phyloP scores from a whole-genome alignment of 2,797 vertebrate genomes.

The Acanthiza pusilla region DNA sequence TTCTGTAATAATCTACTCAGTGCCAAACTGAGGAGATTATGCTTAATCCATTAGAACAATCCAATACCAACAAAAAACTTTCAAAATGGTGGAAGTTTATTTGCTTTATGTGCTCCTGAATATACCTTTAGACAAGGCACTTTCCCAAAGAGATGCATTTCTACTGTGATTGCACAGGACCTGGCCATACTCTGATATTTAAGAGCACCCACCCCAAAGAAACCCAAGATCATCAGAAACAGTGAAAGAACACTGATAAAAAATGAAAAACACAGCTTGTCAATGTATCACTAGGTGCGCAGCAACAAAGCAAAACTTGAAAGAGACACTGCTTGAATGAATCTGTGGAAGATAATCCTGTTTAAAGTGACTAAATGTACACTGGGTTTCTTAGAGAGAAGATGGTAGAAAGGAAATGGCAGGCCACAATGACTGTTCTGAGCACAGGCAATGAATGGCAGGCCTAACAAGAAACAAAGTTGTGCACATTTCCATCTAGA shows the following conservation, averaged over 20 bases:
- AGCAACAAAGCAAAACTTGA: neutral
- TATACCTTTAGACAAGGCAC: neutral
- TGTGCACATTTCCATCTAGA: neutral
- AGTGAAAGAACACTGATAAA: neutral
- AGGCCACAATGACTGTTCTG: neutral
- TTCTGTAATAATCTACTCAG: neutral
- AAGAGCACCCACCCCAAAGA: neutral
- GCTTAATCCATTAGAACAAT: neutral
- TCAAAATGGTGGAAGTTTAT: neutral
- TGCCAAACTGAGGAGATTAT: neutral
- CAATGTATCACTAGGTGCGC: neutral
- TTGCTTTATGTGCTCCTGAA: neutral
- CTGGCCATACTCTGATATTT: neutral
- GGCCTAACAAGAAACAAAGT: neutral
- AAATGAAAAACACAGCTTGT: neutral
- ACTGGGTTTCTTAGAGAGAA: neutral
- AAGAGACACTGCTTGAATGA: neutral
- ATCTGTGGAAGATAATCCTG: neutral
- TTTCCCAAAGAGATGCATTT: neutral
- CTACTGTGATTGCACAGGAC: neutral
- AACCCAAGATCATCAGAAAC: neutral
- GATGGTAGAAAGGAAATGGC: neutral
- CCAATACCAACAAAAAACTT: neutral
- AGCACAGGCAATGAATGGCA: neutral
- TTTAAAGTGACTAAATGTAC: neutral